Conservation (phyloP, 2,888 invertebrate species). For the Aphidoletes aphidimyza region DNA sequence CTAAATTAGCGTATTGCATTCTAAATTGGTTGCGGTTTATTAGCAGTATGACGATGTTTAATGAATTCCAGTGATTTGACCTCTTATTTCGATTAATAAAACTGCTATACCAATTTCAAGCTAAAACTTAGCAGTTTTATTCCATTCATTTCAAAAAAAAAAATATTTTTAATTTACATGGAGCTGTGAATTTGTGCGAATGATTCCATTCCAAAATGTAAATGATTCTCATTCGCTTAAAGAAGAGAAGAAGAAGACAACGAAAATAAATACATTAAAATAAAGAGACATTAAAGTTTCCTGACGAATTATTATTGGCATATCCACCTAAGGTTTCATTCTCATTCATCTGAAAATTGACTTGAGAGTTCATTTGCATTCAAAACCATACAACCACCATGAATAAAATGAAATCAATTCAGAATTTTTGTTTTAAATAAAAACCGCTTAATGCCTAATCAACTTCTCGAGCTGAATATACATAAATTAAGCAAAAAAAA, state of each 20-base stretch:
- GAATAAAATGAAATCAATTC: slow-evolving; percentile 24
- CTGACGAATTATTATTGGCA: not conserved
- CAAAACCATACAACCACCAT: not conserved
- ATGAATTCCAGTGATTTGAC: slow-evolving; percentile 43
- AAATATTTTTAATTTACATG: not conserved
- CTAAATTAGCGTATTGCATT: slow-evolving; percentile 39
- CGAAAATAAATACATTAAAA: too few relatives aligned
- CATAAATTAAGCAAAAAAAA: not conserved
- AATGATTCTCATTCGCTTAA: too few relatives aligned
- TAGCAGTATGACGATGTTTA: slow-evolving; percentile 24
- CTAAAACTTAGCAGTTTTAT: not conserved
- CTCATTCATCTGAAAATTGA: slow-evolving; percentile 4
- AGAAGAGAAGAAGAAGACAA: too few relatives aligned
- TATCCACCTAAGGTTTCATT: slow-evolving; percentile 1
- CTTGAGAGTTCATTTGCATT: slow-evolving; percentile 36
- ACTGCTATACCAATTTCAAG: not conserved
- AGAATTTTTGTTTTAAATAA: not conserved
- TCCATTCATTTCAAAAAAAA: not conserved
- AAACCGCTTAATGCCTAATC: not conserved
- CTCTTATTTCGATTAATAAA: slow-evolving; percentile 37
- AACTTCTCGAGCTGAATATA: slow-evolving; percentile 4
- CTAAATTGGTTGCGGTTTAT: slow-evolving; percentile 4
- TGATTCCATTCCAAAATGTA: not conserved
- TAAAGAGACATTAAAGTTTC: too few relatives aligned
- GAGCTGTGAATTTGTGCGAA: not conserved